phyloP scores from a whole-genome alignment of 2,888 invertebrate species.

The Diaphora mendica region DNA sequence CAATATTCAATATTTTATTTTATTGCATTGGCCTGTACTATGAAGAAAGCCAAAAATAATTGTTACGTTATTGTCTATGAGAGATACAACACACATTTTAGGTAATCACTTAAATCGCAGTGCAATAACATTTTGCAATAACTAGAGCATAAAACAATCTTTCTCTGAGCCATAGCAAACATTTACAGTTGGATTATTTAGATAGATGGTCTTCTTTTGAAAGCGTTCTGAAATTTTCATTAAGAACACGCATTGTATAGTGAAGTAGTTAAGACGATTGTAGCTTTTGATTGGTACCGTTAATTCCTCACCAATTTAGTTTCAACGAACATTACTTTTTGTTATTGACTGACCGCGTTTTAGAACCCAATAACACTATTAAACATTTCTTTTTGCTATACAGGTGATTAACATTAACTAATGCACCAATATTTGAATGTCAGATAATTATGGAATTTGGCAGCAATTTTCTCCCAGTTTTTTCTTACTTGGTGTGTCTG shows the following conservation, averaged over 20 bases:
- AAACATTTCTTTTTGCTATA: neutral
- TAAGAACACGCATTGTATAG: slow-evolving; percentile 3
- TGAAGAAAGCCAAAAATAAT: neutral
- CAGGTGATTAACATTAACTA: neutral
- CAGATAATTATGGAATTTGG: neutral
- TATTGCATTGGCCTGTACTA: neutral
- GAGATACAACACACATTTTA: slow-evolving; percentile 6
- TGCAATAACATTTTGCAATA: slow-evolving; percentile 7
- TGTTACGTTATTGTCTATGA: neutral
- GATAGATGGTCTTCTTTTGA: slow-evolving; percentile 4
- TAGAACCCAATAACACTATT: neutral
- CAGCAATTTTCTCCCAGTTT: neutral
- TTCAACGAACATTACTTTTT: neutral
- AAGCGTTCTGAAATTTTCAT: neutral
- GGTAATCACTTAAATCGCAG: neutral
- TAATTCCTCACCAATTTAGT: neutral
- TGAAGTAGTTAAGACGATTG: neutral
- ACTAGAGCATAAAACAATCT: slow-evolving; percentile 18
- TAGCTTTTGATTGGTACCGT: neutral
- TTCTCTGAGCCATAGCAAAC: neutral
- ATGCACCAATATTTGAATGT: neutral
- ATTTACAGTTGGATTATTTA: slow-evolving; percentile 8
- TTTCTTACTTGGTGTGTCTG: neutral
- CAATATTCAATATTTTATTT: too few relatives aligned
- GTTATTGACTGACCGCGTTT: neutral